Conservation (phyloP, 2,888 invertebrate genomes). For the Entomobrya multifasciata region DNA sequence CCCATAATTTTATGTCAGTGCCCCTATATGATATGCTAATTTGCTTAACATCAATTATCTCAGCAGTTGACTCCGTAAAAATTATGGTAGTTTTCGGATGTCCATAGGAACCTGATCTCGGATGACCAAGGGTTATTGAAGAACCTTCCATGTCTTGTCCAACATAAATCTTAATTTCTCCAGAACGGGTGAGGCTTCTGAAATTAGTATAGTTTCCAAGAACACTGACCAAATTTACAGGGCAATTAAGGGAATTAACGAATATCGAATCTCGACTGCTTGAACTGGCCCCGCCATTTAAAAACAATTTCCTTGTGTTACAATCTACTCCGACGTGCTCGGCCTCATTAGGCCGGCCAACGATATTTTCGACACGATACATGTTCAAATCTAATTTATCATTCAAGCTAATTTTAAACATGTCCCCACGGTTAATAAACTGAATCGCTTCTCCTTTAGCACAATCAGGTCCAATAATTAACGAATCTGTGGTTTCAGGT, state of each 20-base stretch:
- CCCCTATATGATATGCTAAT: not conserved
- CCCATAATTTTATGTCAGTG: too few relatives aligned
- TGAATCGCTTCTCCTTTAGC: not conserved
- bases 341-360: not conserved
- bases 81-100: not conserved
- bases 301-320: not conserved
- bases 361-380: not conserved
- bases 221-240: not conserved
- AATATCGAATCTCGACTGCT: not conserved
- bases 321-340: not conserved
- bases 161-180: too few relatives aligned
- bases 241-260: not conserved
- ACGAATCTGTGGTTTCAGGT: not conserved
- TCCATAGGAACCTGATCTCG: not conserved
- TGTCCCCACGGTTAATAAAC: too few relatives aligned
- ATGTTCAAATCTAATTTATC: not conserved
- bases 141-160: too few relatives aligned
- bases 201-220: not conserved
- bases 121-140: too few relatives aligned
- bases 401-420: too few relatives aligned
- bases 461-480: not conserved
- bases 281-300: not conserved
- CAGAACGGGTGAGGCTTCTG: not conserved
- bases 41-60: not conserved
- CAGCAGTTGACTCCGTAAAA: not conserved